Conservation (phyloP, 2,113 vertebrate species). For the Dicentrarchus labrax region DNA sequence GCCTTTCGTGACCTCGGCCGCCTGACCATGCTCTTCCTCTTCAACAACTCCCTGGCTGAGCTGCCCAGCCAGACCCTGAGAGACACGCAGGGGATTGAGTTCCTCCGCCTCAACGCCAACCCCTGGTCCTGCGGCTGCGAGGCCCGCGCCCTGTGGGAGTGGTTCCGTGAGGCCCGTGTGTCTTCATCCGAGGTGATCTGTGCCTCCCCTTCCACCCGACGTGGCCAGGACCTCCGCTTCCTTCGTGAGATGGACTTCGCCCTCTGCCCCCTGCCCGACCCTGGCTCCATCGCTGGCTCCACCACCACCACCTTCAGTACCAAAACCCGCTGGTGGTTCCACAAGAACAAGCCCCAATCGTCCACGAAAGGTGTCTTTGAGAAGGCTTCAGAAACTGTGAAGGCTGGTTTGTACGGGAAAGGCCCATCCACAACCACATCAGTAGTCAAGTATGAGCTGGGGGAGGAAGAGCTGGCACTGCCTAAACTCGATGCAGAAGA, state of each 20-base stretch:
- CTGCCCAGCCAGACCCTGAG: constrained; percentile 92
- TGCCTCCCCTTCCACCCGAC: constrained; percentile 87
- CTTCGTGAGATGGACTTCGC: constrained; percentile 92
- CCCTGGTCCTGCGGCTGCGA: constrained; percentile 99
- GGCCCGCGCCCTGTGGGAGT: constrained; percentile 92
- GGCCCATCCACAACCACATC: constrained; percentile 82
- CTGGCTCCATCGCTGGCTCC: constrained; percentile 85
- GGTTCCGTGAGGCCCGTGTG: constrained; percentile 91
- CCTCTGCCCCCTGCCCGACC: constrained; percentile 88
- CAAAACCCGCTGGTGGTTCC: constrained; percentile 89
- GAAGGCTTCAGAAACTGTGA: constrained; percentile 86
- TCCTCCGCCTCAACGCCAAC: constrained; percentile 96
- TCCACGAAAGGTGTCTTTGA: constrained; percentile 88
- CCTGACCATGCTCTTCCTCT: constrained; percentile 97
- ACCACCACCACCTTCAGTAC: constrained; percentile 89
- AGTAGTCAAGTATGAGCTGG: constrained; percentile 85
- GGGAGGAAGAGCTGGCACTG: constrained; percentile 85
- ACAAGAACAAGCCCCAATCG: constrained; percentile 91
- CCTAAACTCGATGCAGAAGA: constrained; percentile 89
- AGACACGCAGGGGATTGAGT: constrained; percentile 92
- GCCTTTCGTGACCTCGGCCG: constrained; percentile 92
- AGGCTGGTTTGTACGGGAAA: constrained; percentile 84
- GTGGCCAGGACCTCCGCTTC: constrained; percentile 91
- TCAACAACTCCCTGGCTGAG: constrained; percentile 95
- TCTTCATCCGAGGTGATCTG: constrained; percentile 94